Base-by-base conservation (phyloP, 2,113 vertebrate genomes). In the Anser brachyrhynchus region DNA sequence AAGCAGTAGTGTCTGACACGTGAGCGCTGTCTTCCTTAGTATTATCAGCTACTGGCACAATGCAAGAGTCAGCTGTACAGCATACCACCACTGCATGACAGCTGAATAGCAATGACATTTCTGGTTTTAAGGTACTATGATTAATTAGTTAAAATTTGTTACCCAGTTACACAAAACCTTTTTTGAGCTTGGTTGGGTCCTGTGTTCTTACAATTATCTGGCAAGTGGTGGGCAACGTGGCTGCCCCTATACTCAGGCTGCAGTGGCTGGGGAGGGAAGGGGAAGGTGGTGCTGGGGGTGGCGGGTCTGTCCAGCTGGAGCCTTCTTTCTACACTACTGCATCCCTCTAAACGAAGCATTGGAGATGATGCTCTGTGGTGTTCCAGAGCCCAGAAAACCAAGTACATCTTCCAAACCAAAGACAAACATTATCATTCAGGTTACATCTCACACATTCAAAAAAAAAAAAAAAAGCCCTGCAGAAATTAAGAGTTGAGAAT, bases 31-130 rank as follows among this genome's bases (percentile, higher is more conserved):
- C 7, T 55, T 75, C 62, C 46, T 72, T 20, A 51, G 10, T 31
- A 55, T 4, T 14, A 11, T 16, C 58, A 72, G 4, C 31, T 67
- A 25, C 4, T 1, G 3, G 13, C 3, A 0, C 3, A 5, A 77
- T 13, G 15, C 55, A 33, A 9, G 13, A 70, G 14, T 43, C 44
- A 35, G 61, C 26, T 71, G 25, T 77, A 49, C 14, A 46, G 14
- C 17, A 18, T 9, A 37, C 16, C n/a, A 69, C 55, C 67, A 76
- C 46, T 55, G 10, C 28, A 39, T 6, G 20, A 13, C 9, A 65
- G 4, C 18, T 31, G 3, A 78, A 57, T 55, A 81, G 2, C 6
- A 71, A 83, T 6, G 62, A 6, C 10, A 1, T 37, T 92, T 74
- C 13, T 70, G 14, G 65, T 87, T 91, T 84, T 46, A 84, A 82